These are phyloP conservation scores for Meliscaeva auricollis DNA, from an alignment of 2,888 invertebrate genomes.

Conservation along the genomic window DNA sequence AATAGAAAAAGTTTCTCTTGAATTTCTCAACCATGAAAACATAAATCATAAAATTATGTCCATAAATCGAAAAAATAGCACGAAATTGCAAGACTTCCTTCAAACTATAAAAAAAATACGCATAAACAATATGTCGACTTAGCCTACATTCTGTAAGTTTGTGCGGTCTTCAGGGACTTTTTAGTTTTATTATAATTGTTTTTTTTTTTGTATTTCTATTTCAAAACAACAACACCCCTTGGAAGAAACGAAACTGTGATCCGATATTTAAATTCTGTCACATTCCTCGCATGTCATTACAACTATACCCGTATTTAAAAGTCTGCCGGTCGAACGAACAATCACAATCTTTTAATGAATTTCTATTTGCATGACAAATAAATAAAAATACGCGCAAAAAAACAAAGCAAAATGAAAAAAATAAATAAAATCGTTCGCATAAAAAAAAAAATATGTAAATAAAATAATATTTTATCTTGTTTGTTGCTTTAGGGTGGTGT, in stretches of 20 bases:
- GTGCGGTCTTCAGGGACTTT: conserved; percentile 38
- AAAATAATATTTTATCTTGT: conserved; percentile 52
- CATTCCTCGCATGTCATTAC: conserved; percentile 48
- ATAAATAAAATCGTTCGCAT: conserved; percentile 14
- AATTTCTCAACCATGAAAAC: conserved; percentile 36
- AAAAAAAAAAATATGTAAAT: conserved; percentile 42
- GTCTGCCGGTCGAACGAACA: conserved; percentile 30
- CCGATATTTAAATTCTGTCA: conserved; percentile 55
- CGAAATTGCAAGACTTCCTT: conserved; percentile 42
- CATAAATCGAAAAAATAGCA: conserved; percentile 3
- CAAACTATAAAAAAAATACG: conserved; percentile 11
- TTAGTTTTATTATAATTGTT: neutral
- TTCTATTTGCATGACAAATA: conserved; percentile 57
- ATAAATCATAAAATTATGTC: conserved; percentile 33
- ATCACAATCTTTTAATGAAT: conserved; percentile 58
- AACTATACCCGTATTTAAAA: conserved; percentile 26
- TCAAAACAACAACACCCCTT: conserved; percentile 28
- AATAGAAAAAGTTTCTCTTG: conserved; percentile 24
- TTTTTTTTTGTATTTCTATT: neutral
- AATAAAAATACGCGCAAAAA: conserved; percentile 15
- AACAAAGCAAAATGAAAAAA: conserved; percentile 19
- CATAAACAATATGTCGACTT: conserved; percentile 43
- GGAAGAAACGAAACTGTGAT: neutral
- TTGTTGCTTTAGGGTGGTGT: conserved; percentile 29
- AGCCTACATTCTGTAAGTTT: conserved; percentile 38